Evolutionary conservation across 2,113 vertebrate genomes (phyloP).

Genomic region (Axis porcinus): DNA sequence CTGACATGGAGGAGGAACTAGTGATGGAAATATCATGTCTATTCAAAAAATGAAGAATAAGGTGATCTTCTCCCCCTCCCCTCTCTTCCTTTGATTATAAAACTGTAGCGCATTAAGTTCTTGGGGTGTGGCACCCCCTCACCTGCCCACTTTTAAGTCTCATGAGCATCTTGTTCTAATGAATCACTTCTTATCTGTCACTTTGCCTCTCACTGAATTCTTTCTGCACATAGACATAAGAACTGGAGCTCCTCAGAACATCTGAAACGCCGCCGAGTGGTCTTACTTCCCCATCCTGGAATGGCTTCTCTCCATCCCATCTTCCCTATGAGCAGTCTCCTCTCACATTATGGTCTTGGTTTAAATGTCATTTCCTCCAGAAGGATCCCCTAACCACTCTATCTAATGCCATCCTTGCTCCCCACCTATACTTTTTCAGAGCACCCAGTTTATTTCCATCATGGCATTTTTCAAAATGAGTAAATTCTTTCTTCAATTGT

Average conservation of each 20-base stretch:
- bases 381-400: neutral
- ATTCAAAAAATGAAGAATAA: neutral
- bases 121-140: neutral
- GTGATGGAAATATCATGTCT: neutral
- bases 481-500: neutral
- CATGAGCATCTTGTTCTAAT: neutral
- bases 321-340: neutral
- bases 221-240: neutral
- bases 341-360: neutral
- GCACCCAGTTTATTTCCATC: neutral
- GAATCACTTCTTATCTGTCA: neutral
- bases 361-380: neutral
- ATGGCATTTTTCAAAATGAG: neutral
- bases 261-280: neutral
- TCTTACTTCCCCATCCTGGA: neutral
- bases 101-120: neutral
- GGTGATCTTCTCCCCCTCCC: neutral
- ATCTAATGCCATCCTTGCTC: neutral
- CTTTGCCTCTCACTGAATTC: neutral
- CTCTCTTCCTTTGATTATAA: neutral
- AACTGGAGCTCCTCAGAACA: neutral
- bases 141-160: neutral
- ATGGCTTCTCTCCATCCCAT: neutral
- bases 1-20: neutral
- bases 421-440: neutral